Conservation (phyloP, 2,797 vertebrate genomes). For the Rhincodon typus region DNA sequence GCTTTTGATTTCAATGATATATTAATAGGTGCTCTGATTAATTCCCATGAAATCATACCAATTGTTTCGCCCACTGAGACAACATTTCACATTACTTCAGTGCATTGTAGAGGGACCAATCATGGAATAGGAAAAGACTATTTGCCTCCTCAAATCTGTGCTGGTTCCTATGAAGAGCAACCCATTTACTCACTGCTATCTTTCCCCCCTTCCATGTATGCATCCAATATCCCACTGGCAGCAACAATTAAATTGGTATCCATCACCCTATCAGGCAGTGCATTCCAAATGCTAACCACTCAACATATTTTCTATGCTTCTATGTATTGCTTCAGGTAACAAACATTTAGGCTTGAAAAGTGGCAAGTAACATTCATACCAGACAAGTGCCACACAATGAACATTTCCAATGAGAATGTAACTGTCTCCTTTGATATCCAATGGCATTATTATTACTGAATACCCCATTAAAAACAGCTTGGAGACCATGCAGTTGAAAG, state of each 20-base stretch:
- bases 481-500: no score
- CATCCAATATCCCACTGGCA: background rate
- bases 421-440: no score
- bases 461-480: no score
- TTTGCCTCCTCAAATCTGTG: background rate
- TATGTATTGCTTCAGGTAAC: no score
- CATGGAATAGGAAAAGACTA: background rate
- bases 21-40: background rate
- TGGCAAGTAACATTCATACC: no score
- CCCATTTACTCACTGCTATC: background rate
- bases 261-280: background rate
- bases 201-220: background rate
- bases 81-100: background rate
- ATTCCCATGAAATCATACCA: no score
- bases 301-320: no score
- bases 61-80: no score
- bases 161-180: background rate
- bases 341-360: no score
- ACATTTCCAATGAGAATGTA: no score
- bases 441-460: no score
- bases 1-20: background rate
- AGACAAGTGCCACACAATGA: no score
- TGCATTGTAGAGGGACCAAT: background rate
- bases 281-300: background rate
- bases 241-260: background rate